Percentiles rank a stretch among this genome's conserved stretches.
Evolutionary conservation across 2,797 vertebrate species (phyloP).

Genomic region (Oreochromis mossambicus): DNA sequence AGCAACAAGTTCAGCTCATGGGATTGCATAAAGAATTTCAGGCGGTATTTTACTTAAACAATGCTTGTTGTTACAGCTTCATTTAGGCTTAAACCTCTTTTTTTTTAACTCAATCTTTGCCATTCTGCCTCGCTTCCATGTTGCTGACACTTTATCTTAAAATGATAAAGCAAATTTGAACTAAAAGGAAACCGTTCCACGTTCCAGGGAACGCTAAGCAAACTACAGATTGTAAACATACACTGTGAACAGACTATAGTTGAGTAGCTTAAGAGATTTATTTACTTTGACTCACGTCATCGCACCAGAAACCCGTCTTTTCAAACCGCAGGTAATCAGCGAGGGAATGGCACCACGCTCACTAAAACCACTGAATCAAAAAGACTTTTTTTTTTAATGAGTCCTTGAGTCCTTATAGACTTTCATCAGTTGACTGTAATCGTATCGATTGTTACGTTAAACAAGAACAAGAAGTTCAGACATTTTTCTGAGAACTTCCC

Average conservation of each 20-base stretch:
- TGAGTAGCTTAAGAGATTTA: neutral
- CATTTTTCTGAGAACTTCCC: neutral
- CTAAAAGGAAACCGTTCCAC: neutral
- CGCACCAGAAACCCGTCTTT: neutral
- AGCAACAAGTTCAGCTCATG: constrained; percentile 25
- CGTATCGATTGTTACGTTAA: neutral
- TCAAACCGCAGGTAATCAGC: neutral
- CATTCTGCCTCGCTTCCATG: neutral
- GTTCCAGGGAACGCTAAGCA: neutral
- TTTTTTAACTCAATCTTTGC: neutral
- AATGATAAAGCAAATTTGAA: neutral
- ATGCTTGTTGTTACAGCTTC: neutral
- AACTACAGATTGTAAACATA: neutral
- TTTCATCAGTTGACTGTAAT: neutral
- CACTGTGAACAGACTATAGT: neutral
- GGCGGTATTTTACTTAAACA: neutral
- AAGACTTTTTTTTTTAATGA: neutral
- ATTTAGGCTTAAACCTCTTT: neutral
- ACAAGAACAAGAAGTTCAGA: neutral
- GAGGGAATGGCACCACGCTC: neutral
- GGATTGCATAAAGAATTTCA: neutral
- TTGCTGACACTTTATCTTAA: neutral
- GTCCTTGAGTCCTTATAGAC: neutral
- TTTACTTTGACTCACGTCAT: constrained; percentile 1
- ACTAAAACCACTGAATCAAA: neutral